Base-by-base conservation (phyloP, 2,797 vertebrate genomes). In the Oreonectes daqikongensis region DNA sequence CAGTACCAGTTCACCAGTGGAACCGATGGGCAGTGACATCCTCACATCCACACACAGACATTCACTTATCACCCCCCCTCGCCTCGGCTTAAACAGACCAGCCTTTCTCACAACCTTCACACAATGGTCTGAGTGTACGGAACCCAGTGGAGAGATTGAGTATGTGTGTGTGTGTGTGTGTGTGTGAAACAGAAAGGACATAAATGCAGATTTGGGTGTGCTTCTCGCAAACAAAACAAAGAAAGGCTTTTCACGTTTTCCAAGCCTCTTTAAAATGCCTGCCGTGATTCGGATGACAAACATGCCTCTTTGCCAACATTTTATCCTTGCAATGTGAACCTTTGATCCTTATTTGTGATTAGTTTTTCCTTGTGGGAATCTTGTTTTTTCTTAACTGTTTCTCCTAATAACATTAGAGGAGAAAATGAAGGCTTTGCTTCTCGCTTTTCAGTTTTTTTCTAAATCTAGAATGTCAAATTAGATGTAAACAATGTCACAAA, bases 61-160 rank as follows among this genome's bases (percentile, higher is more conserved):
- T 82, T 82, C 83, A 75, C 84, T 90, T 92, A 85, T 92, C 81
- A 82, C 87, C 82, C 86, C 75, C 71, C 79, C 74, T 87, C 86
- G 88, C 80, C 65, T 84, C 42, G 79, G 86, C 76, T 20, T 79
- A 79, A 88, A 91, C 90, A 90, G 86, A 81, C 82, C 79, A 67
- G 69, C 82, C 84, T 79, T 90, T 90, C 85, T 86, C 82, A 84
- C 75, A 86, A 86, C 84, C 79, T 63, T 61, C 70, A 59, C 64
- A 88, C 85, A 89, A 92, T 81, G 82, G 87, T 75, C 75, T 71
- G 79, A 88, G 90, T 89, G 85, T 88, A 88, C 86, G 69, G 40
- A 3, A 63, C 79, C 57, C 60, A 72, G 72, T 48, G 60, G 63
- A 63, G 69, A 71, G 72, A 61, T 44, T 73, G 24, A 35, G 66